Conservation (phyloP, 2,113 vertebrate species). For the Anser cygnoides region DNA sequence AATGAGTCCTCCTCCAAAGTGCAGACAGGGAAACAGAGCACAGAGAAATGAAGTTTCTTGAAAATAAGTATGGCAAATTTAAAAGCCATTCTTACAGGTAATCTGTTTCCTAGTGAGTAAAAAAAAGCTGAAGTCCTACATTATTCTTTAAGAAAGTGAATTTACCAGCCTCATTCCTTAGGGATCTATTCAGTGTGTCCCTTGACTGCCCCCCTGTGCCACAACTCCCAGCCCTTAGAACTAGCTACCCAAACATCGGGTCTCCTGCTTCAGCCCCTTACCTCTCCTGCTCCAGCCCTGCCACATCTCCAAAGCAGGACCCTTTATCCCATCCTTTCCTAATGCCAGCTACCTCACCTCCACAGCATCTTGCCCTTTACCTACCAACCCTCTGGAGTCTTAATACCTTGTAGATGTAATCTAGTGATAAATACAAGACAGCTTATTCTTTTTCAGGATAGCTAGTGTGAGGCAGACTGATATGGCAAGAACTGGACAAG, state of each 20-base stretch:
- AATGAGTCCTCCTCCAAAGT: not conserved
- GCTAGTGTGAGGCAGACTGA: not conserved
- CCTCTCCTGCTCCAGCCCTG: not conserved
- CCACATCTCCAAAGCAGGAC: not conserved
- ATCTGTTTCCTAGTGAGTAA: not conserved
- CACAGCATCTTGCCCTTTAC: not conserved
- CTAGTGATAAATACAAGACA: not conserved
- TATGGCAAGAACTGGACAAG: not conserved
- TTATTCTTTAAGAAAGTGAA: not conserved
- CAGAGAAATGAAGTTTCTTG: not conserved
- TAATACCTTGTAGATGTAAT: not conserved
- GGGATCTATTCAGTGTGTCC: not conserved
- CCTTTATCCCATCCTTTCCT: not conserved
- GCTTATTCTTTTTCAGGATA: not conserved
- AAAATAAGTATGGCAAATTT: not conserved
- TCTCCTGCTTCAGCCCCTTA: not conserved
- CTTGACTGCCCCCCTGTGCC: not conserved
- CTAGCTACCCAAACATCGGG: not conserved
- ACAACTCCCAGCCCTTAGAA: not conserved
- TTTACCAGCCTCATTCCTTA: not conserved
- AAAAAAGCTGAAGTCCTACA: not conserved
- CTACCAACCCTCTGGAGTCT: not conserved
- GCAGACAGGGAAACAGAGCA: not conserved
- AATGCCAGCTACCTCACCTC: not conserved
- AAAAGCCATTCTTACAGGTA: not conserved